Conservation (phyloP, 2,113 vertebrate species). For the Parus major region DNA sequence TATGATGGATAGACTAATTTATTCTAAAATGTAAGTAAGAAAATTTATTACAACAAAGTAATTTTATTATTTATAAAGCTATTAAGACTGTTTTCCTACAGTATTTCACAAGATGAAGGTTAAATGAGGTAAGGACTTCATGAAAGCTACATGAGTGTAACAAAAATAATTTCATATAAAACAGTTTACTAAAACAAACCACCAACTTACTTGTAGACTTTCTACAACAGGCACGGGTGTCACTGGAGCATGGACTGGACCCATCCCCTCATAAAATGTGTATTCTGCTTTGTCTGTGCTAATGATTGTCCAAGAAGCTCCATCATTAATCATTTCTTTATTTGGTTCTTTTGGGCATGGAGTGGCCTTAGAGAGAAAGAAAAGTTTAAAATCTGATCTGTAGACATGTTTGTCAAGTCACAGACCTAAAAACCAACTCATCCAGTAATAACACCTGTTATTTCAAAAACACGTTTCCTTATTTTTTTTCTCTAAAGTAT, state of each 20-base stretch:
- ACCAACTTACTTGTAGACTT: conserved; percentile 90
- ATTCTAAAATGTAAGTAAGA: neutral
- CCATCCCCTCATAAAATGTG: conserved; percentile 99
- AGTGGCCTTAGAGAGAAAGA: conserved; percentile 86
- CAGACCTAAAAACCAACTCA: neutral
- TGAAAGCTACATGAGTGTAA: neutral
- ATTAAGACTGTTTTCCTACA: neutral
- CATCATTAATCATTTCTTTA: conserved; percentile 99
- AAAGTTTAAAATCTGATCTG: neutral
- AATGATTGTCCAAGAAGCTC: conserved; percentile 99
- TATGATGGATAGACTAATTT: neutral
- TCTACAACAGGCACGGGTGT: conserved; percentile 99
- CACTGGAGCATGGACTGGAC: conserved; percentile 94
- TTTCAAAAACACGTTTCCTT: neutral
- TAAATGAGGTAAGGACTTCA: no score
- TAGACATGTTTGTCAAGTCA: neutral
- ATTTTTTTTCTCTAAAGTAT: neutral
- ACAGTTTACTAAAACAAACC: neutral
- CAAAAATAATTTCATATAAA: neutral
- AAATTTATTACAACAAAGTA: neutral
- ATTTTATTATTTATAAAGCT: neutral
- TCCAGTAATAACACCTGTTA: neutral
- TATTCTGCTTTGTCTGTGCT: conserved; percentile 99
- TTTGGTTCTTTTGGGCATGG: conserved; percentile 99
- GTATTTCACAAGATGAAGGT: neutral